Percentiles rank a stretch among this genome's conserved stretches.
These are phyloP conservation scores for Spicauda simplicius DNA, from an alignment of 2,888 invertebrate genomes.

Conservation along the genomic window DNA sequence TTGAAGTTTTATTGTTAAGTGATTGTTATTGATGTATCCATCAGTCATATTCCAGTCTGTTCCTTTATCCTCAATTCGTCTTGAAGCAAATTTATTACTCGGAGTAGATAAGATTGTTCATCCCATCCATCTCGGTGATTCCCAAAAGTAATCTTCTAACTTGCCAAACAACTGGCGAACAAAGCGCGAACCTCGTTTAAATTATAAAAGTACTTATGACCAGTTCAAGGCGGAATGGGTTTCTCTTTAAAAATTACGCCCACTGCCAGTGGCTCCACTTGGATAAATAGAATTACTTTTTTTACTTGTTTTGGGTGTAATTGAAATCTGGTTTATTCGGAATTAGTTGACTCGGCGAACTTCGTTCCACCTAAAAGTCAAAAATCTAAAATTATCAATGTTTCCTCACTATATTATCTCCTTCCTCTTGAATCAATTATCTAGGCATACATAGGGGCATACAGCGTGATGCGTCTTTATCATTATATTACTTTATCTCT, in stretches of 20 bases:
- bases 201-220: conserved; percentile 46
- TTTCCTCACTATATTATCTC: too few species aligned
- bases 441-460: too few species aligned
- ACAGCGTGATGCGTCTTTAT: too few species aligned
- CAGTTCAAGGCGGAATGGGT: conserved; percentile 21
- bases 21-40: conserved; percentile 23
- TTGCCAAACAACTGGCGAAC: conserved; percentile 57
- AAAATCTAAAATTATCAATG: too few species aligned
- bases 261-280: neutral
- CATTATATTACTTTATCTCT: too few species aligned
- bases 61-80: conserved; percentile 39
- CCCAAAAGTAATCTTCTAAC: conserved; percentile 60
- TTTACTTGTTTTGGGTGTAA: neutral
- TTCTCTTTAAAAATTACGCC: conserved; percentile 41
- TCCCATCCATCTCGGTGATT: conserved; percentile 57
- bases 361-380: too few species aligned
- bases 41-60: conserved; percentile 44
- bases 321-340: too few species aligned
- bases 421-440: too few species aligned
- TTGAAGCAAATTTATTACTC: conserved; percentile 49
- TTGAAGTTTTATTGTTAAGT: neutral
- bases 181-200: conserved; percentile 51
- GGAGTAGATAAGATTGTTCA: conserved; percentile 52
- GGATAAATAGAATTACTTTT: neutral
- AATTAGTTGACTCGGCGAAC: too few species aligned